Percentiles rank a stretch among this genome's conserved stretches.
Conservation (phyloP, 2,888 invertebrate genomes). For the Eupithecia insigniata region DNA sequence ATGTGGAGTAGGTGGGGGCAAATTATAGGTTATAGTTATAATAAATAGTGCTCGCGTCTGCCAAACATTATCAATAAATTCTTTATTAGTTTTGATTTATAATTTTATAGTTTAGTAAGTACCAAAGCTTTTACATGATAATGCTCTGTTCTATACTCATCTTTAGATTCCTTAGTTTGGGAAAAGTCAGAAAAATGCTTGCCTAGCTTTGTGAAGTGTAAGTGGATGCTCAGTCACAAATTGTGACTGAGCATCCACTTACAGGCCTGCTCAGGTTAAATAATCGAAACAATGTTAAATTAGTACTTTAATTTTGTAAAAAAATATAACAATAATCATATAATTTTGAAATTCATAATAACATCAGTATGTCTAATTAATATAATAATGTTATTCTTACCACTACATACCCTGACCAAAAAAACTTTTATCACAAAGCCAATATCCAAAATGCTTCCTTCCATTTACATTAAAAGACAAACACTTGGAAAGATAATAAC, state of each 20-base stretch:
- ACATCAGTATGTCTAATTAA: not conserved
- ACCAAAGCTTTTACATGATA: no score
- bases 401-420: constrained; percentile 21
- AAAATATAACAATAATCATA: not conserved
- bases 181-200: no score
- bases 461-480: not conserved
- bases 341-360: not conserved
- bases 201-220: not conserved
- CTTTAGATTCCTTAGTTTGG: no score
- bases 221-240: no score
- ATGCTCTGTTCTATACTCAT: no score
- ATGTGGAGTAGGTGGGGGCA: no score
- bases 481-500: not conserved
- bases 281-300: not conserved
- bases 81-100: no score
- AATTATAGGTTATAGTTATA: no score
- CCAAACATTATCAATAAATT: no score
- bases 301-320: not conserved
- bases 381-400: not conserved
- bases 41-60: no score
- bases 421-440: not conserved
- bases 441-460: not conserved
- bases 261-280: not conserved
- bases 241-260: no score
- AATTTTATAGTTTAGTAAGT: no score